Conservation (phyloP, 35 echinoderm and acorn worm genomes). For the Lytechinus variegatus region DNA sequence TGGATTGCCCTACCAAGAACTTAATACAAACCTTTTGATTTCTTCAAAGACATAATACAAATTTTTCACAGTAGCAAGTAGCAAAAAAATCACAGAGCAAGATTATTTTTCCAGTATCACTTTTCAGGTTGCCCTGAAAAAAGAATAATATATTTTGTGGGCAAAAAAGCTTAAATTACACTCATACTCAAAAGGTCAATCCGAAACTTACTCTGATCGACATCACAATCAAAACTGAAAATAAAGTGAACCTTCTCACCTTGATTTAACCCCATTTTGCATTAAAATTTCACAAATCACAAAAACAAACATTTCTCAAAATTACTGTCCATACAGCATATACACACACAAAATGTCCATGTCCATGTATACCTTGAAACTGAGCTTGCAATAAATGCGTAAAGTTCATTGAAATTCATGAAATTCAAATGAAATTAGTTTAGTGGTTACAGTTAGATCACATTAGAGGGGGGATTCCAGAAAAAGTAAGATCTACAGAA, state of each 20-base stretch:
- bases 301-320: not conserved
- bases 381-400: not conserved
- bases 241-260: not conserved
- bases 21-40: not conserved
- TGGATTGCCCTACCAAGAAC: not conserved
- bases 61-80: not conserved
- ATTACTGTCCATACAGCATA: not conserved
- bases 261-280: not conserved
- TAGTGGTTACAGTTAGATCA: not conserved
- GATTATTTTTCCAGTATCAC: not conserved
- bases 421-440: not conserved
- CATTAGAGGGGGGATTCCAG: not conserved
- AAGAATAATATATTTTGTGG: not conserved
- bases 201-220: not conserved
- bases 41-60: not conserved
- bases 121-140: not conserved
- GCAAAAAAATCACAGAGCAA: not conserved
- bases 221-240: not conserved
- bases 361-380: not conserved
- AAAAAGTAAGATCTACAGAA: not conserved
- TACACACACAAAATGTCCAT: slow-evolving; percentile 5
- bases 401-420: not conserved
- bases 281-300: not conserved
- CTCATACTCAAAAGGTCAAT: not conserved
- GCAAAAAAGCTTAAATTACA: not conserved